Percentiles rank a stretch among this genome's conserved stretches.
These are phyloP conservation scores for Pandemis corylana DNA, from an alignment of 2,888 invertebrate species.

Conservation along the genomic window DNA sequence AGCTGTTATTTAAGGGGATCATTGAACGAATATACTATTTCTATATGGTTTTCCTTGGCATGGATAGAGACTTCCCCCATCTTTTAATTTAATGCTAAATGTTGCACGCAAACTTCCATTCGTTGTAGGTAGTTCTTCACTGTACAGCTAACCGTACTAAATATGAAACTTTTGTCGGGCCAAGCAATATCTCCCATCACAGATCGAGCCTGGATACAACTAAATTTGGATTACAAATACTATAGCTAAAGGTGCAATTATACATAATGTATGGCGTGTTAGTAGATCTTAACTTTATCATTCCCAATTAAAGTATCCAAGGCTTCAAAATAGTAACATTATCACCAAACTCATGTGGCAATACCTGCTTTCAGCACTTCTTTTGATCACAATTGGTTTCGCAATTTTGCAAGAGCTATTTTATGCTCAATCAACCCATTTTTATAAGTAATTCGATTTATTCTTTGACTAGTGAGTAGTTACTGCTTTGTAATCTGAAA, in stretches of 20 bases:
- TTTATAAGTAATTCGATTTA: constrained; percentile 17
- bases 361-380: constrained; percentile 1
- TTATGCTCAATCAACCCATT: constrained; percentile 10
- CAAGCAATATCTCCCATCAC: too few relatives aligned
- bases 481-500: neutral
- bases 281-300: constrained; percentile 1
- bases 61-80: too few relatives aligned
- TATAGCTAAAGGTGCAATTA: neutral
- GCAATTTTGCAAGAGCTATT: neutral
- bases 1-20: too few relatives aligned
- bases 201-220: too few relatives aligned
- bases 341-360: constrained; percentile 4
- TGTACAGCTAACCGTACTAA: neutral
- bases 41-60: too few relatives aligned
- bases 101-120: too few relatives aligned
- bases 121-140: constrained; percentile 10
- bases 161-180: too few relatives aligned
- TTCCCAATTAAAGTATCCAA: neutral
- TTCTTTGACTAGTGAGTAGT: neutral
- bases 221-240: neutral
- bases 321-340: neutral
- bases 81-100: too few relatives aligned
- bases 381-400: neutral
- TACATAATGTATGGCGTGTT: neutral
- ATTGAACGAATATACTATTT: too few relatives aligned